These are phyloP conservation scores for Trachymyrmex cornetzi DNA, from an alignment of 1,140 invertebrate species.

Conservation along the genomic window DNA sequence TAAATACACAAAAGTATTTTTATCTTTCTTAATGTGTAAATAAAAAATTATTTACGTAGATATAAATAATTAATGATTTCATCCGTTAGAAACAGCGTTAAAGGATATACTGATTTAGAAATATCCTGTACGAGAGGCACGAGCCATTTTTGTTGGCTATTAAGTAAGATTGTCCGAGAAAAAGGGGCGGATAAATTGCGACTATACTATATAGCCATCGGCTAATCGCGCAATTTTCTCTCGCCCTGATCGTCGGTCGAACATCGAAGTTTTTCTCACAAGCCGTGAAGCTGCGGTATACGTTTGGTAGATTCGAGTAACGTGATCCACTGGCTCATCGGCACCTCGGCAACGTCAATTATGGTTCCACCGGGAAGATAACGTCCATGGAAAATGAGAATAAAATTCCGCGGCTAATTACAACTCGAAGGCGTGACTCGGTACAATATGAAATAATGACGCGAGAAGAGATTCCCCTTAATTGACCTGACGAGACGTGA, in stretches of 20 bases:
- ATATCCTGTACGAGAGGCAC: conserved; percentile 9
- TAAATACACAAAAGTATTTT: not conserved
- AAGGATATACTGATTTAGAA: conserved; percentile 21
- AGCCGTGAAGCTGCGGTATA: conserved; percentile 4
- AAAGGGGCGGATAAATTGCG: conserved; percentile 46
- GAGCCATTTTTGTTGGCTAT: conserved; percentile 41
- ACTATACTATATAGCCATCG: not conserved
- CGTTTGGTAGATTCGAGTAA: conserved; percentile 33
- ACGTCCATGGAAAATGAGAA: conserved; percentile 42
- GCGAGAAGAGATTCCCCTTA: conserved; percentile 37
- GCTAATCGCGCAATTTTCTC: conserved; percentile 62
- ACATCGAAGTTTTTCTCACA: conserved; percentile 52
- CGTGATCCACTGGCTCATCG: conserved; percentile 27
- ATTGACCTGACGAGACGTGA: conserved; percentile 56
- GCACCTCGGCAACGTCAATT: conserved; percentile 48
- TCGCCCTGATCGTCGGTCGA: conserved; percentile 42
- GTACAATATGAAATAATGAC: conserved; percentile 43
- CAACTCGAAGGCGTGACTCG: conserved; percentile 38
- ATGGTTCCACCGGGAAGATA: conserved; percentile 22
- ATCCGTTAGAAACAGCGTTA: not conserved
- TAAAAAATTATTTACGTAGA: not conserved
- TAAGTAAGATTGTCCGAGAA: conserved; percentile 54
- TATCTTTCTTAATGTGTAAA: not conserved
- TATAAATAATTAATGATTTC: conserved; percentile 31
- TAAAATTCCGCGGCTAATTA: conserved; percentile 55